phyloP scores from a whole-genome alignment of 2,113 vertebrate species.

The Elachura formosa region DNA sequence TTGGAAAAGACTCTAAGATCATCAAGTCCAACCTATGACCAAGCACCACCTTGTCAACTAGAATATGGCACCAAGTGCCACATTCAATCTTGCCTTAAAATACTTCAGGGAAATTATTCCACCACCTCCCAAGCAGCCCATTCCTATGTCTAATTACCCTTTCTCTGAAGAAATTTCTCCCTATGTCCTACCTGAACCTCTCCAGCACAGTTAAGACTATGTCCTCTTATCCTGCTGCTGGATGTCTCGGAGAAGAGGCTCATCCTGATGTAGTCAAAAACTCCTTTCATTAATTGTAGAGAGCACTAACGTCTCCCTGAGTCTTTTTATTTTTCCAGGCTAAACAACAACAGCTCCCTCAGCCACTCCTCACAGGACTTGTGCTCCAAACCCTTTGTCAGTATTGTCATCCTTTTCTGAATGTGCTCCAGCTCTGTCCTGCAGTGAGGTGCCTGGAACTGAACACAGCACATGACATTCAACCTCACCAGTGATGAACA shows the following conservation, averaged over 20 bases:
- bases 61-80: background rate
- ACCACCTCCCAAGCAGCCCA: background rate
- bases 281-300: background rate
- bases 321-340: background rate
- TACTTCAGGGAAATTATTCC: no score
- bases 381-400: background rate
- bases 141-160: background rate
- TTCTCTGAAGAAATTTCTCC: background rate
- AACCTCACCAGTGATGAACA: background rate
- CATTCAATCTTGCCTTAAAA: background rate
- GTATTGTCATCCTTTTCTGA: background rate
- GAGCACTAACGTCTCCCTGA: background rate
- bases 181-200: background rate
- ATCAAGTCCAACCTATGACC: background rate
- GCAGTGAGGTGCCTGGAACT: background rate
- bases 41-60: background rate
- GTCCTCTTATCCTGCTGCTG: background rate
- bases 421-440: background rate
- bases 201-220: background rate
- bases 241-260: background rate
- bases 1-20: background rate
- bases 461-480: rapidly evolving
- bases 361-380: background rate
- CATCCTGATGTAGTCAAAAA: background rate
- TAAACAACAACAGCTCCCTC: background rate